These are phyloP conservation scores for Plectrocnemia conspersa DNA, from an alignment of 1,140 invertebrate genomes.

Conservation along the genomic window DNA sequence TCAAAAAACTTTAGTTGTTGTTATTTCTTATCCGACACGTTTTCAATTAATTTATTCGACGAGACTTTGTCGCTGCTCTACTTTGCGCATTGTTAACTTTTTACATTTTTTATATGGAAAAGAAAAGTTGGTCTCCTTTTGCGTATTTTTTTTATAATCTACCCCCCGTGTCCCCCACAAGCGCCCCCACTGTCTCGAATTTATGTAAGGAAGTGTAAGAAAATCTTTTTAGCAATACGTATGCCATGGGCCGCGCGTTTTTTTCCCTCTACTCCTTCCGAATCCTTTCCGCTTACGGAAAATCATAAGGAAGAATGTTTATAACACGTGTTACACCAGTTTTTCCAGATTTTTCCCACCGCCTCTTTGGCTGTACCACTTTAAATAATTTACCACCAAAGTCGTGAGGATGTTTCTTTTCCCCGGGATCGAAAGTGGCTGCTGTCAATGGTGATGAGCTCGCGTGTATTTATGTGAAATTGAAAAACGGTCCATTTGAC, in stretches of 20 bases:
- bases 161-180: too few relatives aligned
- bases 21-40: too few relatives aligned
- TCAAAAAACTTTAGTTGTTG: too few relatives aligned
- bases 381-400: conserved; percentile 3
- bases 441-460: background rate
- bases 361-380: conserved; percentile 1
- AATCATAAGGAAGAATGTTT: conserved; percentile 17
- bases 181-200: conserved; percentile 2
- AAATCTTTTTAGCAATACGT: conserved; percentile 11
- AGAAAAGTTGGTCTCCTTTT: too few relatives aligned
- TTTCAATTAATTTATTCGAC: too few relatives aligned
- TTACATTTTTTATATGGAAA: too few relatives aligned
- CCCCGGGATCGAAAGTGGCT: background rate
- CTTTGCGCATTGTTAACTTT: too few relatives aligned
- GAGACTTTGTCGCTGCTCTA: too few relatives aligned
- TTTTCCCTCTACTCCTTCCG: background rate
- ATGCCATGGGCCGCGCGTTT: background rate
- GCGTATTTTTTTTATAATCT: too few relatives aligned
- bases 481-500: too few relatives aligned
- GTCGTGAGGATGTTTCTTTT: background rate
- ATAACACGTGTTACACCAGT: conserved; percentile 18
- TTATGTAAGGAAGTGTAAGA: conserved; percentile 9
- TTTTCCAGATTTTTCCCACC: conserved; percentile 12
- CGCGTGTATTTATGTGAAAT: too few relatives aligned
- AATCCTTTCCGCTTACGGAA: conserved; percentile 13